Base-by-base conservation (phyloP, 2,888 invertebrate genomes). In the Standfussiana lucernea region DNA sequence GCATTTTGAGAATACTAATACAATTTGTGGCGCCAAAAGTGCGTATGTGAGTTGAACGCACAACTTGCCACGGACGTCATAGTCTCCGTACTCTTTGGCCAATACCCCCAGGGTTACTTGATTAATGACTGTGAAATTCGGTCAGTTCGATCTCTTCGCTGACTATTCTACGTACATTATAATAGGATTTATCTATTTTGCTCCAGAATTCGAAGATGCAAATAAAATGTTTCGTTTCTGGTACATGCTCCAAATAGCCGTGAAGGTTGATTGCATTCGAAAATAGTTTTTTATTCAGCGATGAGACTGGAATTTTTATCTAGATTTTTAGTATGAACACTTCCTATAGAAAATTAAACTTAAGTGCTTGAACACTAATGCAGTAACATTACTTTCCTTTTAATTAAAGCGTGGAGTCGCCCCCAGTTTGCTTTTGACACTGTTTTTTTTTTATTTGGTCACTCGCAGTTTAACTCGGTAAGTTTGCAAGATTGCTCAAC, bases 181-280 rank as follows among this genome's bases (percentile, higher is more conserved):
- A 66, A 66, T 53, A 80, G 13, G 24, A 64, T 85, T 61, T 73
- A 47, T 82, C 0, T 70, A 8, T 72, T 24, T 59, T 32, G 73
- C 37, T 77, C 21, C 40, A 66, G 35, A 86, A 56, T 74, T 72
- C 6, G 4, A 81, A 65, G 37, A 74, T 50, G 40, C 53, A 78
- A 66, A 61, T 66, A 61, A 40, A 47, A 37, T 56, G 56, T 72
- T 53, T 53, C 37, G n/a, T 73, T 67, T 75, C 62, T 72, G 28
- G 67, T 75, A 47, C 8, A 64, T 59, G 78, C 69, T 42, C 70
- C 66, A 66, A 79, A 83, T 88, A 85, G 24, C 59, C 21, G 28
- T 56, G 84, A 88, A 88, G 80, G 86, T 77, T 83, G 42, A 75
- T 77, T 56, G 47, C 15, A 74, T 53, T 77, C 67, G 24, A 84